These are phyloP conservation scores for Drosophila navojoa DNA, from an alignment of 1,140 invertebrate genomes.

Conservation along the genomic window DNA sequence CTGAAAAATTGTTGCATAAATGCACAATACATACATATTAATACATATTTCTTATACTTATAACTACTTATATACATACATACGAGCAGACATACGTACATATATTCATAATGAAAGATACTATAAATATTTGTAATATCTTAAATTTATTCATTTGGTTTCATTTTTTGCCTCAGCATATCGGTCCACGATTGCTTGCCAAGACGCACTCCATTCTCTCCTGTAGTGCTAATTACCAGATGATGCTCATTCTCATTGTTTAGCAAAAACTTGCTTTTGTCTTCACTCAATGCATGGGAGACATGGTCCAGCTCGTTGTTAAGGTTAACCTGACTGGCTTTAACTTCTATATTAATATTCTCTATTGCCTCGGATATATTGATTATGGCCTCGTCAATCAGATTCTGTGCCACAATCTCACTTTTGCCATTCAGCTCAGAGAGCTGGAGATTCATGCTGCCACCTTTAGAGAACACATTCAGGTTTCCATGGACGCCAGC, in stretches of 20 bases:
- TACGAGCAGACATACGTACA: conserved; percentile 35
- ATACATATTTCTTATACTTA: conserved; percentile 18
- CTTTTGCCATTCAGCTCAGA: conserved; percentile 71
- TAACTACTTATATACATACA: conserved; percentile 18
- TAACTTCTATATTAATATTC: conserved; percentile 52
- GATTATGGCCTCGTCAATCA: conserved; percentile 56
- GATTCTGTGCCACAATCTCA: conserved; percentile 54
- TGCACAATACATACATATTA: conserved; percentile 58
- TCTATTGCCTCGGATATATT: conserved; percentile 78
- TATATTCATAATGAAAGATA: conserved; percentile 17
- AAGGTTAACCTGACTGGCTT: conserved; percentile 56
- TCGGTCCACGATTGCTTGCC: conserved; percentile 79
- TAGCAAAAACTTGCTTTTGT: conserved; percentile 52
- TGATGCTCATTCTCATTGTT: conserved; percentile 41
- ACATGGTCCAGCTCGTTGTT: conserved; percentile 61
- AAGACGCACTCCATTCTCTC: conserved; percentile 61
- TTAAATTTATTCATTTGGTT: conserved; percentile 14
- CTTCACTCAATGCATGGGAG: conserved; percentile 32
- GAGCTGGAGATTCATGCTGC: conserved; percentile 72
- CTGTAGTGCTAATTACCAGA: conserved; percentile 40
- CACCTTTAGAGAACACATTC: conserved; percentile 63
- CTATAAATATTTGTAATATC: not conserved
- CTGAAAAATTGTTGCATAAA: conserved; percentile 70
- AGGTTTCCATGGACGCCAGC: conserved; percentile 79
- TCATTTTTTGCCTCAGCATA: conserved; percentile 51